Evolutionary conservation across 2,888 invertebrate species (phyloP).

Genomic region (Aphidius colemani): DNA sequence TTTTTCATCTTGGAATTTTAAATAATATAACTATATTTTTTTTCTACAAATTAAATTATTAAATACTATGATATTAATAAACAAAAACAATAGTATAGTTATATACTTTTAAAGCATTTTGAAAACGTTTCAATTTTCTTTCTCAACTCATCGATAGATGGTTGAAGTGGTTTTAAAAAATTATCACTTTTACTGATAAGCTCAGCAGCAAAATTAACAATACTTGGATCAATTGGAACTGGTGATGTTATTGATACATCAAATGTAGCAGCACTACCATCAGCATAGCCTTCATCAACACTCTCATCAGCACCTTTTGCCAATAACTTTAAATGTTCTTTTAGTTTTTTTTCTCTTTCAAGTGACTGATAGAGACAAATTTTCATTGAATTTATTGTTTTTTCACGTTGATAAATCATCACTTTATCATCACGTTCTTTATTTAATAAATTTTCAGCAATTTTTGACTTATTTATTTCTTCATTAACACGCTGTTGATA

Average conservation of each 20-base stretch:
- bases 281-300: constrained; percentile 51
- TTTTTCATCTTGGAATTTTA: too few relatives aligned
- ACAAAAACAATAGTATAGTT: too few relatives aligned
- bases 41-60: too few relatives aligned
- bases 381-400: constrained; percentile 12
- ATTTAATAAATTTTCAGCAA: too few relatives aligned
- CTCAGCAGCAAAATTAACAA: constrained; percentile 39
- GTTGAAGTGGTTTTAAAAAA: constrained; percentile 42
- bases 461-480: too few relatives aligned
- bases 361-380: constrained; percentile 5
- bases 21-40: too few relatives aligned
- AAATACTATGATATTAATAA: too few relatives aligned
- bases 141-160: constrained; percentile 39
- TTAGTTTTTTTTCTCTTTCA: constrained; percentile 33
- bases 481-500: too few relatives aligned
- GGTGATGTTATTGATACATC: constrained; percentile 41
- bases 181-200: constrained; percentile 42
- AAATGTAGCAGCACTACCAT: constrained; percentile 38
- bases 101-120: too few relatives aligned
- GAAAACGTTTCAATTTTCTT: constrained; percentile 36
- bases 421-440: too few relatives aligned
- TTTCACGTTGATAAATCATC: background rate
- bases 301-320: constrained; percentile 44
- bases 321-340: constrained; percentile 41
- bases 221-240: constrained; percentile 39